A percentile compares a stretch with the other conserved stretches of the same genome.
phyloP scores from a whole-genome alignment of 2,888 invertebrate species.

The Tetragonula carbonaria region DNA sequence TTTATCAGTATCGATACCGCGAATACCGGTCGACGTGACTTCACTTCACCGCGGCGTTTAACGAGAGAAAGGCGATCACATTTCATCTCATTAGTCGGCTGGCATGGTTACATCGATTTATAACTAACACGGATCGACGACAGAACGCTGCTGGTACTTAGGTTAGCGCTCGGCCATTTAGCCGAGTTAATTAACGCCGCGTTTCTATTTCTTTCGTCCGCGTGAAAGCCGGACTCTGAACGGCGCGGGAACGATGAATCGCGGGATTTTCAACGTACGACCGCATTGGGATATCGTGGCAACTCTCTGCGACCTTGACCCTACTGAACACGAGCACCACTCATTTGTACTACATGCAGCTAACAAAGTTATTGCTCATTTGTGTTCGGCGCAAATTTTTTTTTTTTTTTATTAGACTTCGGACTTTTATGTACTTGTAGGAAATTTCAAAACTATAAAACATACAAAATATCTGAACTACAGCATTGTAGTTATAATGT shows the following conservation, averaged over 20 bases:
- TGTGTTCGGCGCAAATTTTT: background rate
- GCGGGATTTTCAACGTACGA: conserved; percentile 51
- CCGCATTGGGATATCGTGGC: conserved; percentile 19
- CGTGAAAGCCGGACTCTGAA: conserved; percentile 60
- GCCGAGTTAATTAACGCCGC: conserved; percentile 64
- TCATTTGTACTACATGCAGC: background rate
- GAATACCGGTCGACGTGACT: conserved; percentile 68
- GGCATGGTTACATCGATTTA: conserved; percentile 81
- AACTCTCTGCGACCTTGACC: conserved; percentile 34
- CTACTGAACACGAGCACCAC: background rate
- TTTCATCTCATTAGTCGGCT: conserved; percentile 82
- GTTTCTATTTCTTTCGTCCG: conserved; percentile 54
- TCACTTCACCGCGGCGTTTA: conserved; percentile 76
- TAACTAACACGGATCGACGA: conserved; percentile 72
- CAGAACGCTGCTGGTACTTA: conserved; percentile 33
- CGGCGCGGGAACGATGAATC: conserved; percentile 9
- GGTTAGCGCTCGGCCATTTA: conserved; percentile 41
- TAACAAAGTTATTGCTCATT: background rate
- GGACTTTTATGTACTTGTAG: too few species aligned
- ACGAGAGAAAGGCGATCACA: conserved; percentile 83
- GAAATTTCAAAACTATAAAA: too few species aligned
- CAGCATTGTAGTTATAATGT: too few species aligned
- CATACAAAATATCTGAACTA: too few species aligned
- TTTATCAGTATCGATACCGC: conserved; percentile 66
- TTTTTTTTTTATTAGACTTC: too few species aligned